Percentiles rank a stretch among this genome's conserved stretches.
Conservation (phyloP, 2,797 vertebrate genomes). For the Peromyscus eremicus region DNA sequence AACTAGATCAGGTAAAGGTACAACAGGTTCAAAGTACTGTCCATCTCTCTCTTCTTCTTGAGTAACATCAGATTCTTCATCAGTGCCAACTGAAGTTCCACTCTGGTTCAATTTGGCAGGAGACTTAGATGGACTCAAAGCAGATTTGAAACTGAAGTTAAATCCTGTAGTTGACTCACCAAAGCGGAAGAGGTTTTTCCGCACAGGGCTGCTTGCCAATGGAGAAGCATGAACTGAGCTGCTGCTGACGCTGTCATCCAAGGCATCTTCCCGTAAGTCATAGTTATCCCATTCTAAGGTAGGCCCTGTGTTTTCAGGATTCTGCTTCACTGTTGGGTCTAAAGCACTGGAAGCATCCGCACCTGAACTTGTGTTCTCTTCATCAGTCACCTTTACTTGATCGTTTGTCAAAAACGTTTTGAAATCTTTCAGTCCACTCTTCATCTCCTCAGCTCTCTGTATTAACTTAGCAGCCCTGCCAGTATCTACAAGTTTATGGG, state of each 20-base stretch:
- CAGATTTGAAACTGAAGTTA: conserved; percentile 98
- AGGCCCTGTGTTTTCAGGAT: conserved; percentile 91
- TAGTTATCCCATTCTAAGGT: conserved; percentile 98
- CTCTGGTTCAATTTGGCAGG: conserved; percentile 96
- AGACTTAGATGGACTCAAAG: conserved; percentile 96
- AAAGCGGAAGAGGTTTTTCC: conserved; percentile 97
- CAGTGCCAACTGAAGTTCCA: conserved; percentile 93
- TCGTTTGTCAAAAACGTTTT: conserved; percentile 96
- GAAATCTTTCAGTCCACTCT: conserved; percentile 96
- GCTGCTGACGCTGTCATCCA: conserved; percentile 92
- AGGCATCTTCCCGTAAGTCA: conserved; percentile 93
- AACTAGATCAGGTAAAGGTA: conserved; percentile 96
- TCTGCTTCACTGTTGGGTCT: conserved; percentile 88
- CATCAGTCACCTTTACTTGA: conserved; percentile 93
- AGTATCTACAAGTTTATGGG: conserved; percentile 97
- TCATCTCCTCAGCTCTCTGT: conserved; percentile 99
- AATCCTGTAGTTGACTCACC: conserved; percentile 96
- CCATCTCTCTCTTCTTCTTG: conserved; percentile 97
- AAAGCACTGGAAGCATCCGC: conserved; percentile 82
- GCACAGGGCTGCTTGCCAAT: conserved; percentile 91
- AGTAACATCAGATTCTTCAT: conserved; percentile 95
- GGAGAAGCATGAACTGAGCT: conserved; percentile 94
- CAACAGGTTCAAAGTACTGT: conserved; percentile 98
- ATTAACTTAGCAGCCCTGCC: conserved; percentile 97
- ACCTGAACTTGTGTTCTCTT: conserved; percentile 85